These are phyloP conservation scores for Nebria brevicollis DNA, from an alignment of 2,888 invertebrate species.

Conservation along the genomic window DNA sequence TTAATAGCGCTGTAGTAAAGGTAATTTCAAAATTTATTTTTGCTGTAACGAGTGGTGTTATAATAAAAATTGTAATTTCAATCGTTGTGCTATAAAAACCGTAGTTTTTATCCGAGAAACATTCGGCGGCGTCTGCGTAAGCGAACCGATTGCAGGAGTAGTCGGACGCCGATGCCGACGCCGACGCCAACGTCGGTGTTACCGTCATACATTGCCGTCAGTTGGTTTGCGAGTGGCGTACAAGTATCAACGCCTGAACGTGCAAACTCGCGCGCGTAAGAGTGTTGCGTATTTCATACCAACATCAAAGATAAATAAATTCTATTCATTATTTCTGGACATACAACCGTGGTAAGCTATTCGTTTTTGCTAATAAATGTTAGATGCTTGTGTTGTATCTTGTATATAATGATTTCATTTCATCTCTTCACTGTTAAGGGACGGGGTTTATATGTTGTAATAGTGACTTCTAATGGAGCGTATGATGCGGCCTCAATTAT, in stretches of 20 bases:
- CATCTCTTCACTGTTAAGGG: not conserved
- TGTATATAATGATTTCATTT: not conserved
- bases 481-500: conserved; percentile 56
- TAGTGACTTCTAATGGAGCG: conserved; percentile 54
- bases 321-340: not conserved
- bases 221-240: conserved; percentile 9
- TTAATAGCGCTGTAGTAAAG: too few species aligned
- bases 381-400: not conserved
- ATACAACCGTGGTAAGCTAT: not conserved
- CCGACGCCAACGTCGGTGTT: not conserved
- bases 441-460: not conserved
- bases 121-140: conserved; percentile 18
- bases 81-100: not conserved
- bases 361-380: not conserved
- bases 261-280: conserved; percentile 2
- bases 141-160: not conserved
- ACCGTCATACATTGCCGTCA: not conserved
- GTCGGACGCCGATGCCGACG: not conserved
- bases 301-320: not conserved
- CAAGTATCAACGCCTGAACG: not conserved
- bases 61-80: not conserved
- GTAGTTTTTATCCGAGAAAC: not conserved
- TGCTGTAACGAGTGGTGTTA: not conserved
- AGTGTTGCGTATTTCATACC: conserved; percentile 2
- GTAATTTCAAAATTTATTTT: too few species aligned